Evolutionary conservation across 2,113 vertebrate species (phyloP).

Genomic region (Astatotilapia flaviijosephi): DNA sequence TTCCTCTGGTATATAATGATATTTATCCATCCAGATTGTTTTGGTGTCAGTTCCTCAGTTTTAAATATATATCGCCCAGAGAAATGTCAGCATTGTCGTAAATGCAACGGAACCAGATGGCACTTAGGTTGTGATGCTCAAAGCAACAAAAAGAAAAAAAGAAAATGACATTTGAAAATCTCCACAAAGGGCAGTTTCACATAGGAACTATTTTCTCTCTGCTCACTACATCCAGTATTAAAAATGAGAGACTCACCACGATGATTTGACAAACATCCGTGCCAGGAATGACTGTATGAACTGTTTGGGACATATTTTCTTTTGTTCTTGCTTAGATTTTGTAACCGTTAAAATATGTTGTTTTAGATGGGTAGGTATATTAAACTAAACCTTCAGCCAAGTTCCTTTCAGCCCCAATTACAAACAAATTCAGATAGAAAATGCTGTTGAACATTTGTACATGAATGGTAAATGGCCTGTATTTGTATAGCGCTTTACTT

Average conservation of each 20-base stretch:
- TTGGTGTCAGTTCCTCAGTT: neutral
- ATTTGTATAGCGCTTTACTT: neutral
- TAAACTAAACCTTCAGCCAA: neutral
- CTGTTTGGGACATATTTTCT: neutral
- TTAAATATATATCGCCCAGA: neutral
- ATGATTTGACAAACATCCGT: neutral
- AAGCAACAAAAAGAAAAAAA: neutral
- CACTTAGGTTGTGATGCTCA: neutral
- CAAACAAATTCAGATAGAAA: neutral
- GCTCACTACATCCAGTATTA: neutral
- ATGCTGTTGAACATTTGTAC: neutral
- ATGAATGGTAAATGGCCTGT: neutral
- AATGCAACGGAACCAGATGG: neutral
- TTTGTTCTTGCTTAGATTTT: neutral
- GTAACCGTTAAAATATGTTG: neutral
- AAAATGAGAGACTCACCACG: accelerated
- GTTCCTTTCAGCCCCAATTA: neutral
- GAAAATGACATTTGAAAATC: neutral
- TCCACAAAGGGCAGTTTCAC: neutral
- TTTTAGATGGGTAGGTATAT: neutral
- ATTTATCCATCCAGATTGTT: neutral
- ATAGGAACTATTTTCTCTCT: neutral
- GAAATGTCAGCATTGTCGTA: neutral
- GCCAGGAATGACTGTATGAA: neutral
- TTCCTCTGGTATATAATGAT: neutral